These are phyloP conservation scores for Phoxinus dragarum DNA, from an alignment of 2,797 vertebrate species.

Conservation along the genomic window DNA sequence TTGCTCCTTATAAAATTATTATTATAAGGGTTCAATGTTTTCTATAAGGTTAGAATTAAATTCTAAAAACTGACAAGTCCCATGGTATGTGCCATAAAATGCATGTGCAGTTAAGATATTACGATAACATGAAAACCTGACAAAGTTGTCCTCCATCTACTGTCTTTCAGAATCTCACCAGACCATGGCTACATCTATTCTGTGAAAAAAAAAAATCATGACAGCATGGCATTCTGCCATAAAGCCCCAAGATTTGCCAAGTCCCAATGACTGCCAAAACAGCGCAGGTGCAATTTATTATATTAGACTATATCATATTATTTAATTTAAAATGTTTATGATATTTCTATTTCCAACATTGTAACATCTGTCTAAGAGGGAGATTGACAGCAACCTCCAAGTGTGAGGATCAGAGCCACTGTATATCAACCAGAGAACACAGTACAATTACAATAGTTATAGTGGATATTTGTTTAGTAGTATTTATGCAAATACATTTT, in stretches of 20 bases:
- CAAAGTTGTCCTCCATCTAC: not conserved
- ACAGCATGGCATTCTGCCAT: conserved; percentile 24
- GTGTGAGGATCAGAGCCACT: not conserved
- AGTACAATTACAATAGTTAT: not conserved
- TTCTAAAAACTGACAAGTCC: not conserved
- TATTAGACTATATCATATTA: not conserved
- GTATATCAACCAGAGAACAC: not conserved
- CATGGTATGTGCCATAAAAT: not conserved
- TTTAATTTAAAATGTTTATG: not conserved
- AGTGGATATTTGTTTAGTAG: not conserved
- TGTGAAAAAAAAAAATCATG: conserved; percentile 61
- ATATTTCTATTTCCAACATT: not conserved
- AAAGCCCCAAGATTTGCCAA: not conserved
- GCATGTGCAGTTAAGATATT: not conserved
- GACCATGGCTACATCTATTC: conserved; percentile 53
- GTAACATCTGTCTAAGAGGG: not conserved
- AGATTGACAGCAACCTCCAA: not conserved
- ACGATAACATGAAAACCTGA: not conserved
- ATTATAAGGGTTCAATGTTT: not conserved
- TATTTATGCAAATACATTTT: not conserved
- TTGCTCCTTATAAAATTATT: not conserved
- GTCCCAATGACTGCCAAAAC: not conserved
- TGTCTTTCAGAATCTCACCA: conserved; percentile 46
- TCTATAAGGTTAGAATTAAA: not conserved
- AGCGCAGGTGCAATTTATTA: not conserved